Percentiles rank a stretch among this genome's conserved stretches.
phyloP scores from a whole-genome alignment of 2,888 invertebrate species.

The Bombylius major region DNA sequence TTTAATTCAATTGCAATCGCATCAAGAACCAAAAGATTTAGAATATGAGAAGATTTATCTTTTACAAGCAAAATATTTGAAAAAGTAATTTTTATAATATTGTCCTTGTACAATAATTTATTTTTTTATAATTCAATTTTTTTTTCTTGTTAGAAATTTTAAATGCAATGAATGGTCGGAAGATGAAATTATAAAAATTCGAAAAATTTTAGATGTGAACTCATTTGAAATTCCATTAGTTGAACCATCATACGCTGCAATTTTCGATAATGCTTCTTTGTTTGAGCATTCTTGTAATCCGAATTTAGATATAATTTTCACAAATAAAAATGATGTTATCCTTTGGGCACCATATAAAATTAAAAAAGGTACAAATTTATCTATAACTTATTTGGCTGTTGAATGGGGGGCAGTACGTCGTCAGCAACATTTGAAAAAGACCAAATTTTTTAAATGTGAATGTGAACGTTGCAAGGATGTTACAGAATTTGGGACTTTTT shows the following conservation, averaged over 20 bases:
- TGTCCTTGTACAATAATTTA: no score
- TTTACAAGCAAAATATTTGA: no score
- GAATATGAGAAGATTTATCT: no score
- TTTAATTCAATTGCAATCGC: no score
- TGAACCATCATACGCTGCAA: conserved; percentile 58
- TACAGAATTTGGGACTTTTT: no score
- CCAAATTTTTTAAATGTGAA: conserved; percentile 69
- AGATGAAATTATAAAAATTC: conserved; percentile 60
- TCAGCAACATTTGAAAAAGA: conserved; percentile 57
- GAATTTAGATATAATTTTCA: conserved; percentile 71
- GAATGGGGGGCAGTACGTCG: conserved; percentile 69
- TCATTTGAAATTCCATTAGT: conserved; percentile 67
- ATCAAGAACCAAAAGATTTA: no score
- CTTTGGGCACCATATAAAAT: conserved; percentile 51
- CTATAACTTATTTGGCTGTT: conserved; percentile 72
- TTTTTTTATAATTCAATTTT: no score
- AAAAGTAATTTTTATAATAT: no score
- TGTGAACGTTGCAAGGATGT: no score
- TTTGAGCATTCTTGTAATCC: conserved; percentile 71
- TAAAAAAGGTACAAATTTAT: no score
- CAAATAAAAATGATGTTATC: conserved; percentile 48
- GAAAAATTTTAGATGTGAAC: conserved; percentile 70
- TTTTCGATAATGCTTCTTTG: conserved; percentile 60
- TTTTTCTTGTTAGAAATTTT: conserved; percentile 56
- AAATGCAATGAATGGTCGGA: conserved; percentile 50